phyloP scores from a whole-genome alignment of 2,888 invertebrate genomes.

The Drosophila nr. perissopoda region DNA sequence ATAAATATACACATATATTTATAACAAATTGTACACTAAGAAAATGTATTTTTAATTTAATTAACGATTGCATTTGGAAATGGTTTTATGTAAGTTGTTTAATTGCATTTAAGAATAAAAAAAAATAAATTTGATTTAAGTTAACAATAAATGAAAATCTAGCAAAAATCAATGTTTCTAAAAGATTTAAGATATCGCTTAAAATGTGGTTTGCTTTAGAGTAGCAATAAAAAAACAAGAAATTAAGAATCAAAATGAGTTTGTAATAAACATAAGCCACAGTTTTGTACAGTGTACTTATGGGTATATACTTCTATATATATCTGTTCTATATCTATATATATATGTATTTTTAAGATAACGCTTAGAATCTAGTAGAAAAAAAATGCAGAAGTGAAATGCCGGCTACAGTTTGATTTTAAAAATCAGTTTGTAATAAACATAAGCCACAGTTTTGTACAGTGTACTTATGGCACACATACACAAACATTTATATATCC shows the following conservation, averaged over 20 bases:
- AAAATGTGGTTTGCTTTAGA: no score
- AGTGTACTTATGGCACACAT: conserved; percentile 30
- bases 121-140: no score
- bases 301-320: conserved; percentile 15
- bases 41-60: background rate
- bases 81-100: no score
- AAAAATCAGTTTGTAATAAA: background rate
- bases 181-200: no score
- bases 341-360: background rate
- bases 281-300: conserved; percentile 16
- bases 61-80: no score
- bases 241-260: background rate
- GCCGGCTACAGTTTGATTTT: background rate
- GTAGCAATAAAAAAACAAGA: no score
- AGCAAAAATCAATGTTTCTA: no score
- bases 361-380: background rate
- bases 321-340: conserved; percentile 8
- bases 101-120: no score
- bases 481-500: conserved; percentile 21
- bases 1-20: background rate
- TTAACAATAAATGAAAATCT: no score
- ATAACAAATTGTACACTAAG: background rate
- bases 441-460: background rate
- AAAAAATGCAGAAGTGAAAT: background rate
- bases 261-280: background rate